Percentiles rank a stretch among this genome's conserved stretches.
phyloP scores from a whole-genome alignment of 2,888 invertebrate genomes.

The Hirtodrosophila confusa region DNA sequence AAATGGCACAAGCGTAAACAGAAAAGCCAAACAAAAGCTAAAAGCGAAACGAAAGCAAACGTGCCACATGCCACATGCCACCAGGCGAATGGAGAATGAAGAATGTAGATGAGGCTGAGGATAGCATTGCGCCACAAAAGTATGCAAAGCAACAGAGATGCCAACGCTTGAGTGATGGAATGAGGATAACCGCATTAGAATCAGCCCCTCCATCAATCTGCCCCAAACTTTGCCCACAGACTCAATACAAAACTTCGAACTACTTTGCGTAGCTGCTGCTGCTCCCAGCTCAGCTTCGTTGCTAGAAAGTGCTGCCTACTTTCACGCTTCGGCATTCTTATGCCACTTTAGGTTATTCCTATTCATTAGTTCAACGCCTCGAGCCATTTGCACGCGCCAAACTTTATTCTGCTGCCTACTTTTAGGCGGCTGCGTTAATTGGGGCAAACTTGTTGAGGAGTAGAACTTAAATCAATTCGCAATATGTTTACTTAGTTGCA shows the following conservation, averaged over 20 bases:
- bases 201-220: neutral
- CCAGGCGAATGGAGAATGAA: constrained; percentile 5
- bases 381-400: constrained; percentile 36
- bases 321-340: constrained; percentile 33
- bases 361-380: constrained; percentile 52
- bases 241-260: constrained; percentile 24
- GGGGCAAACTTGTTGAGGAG: constrained; percentile 5
- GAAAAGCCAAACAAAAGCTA: constrained; percentile 41
- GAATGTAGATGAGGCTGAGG: constrained; percentile 6
- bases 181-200: constrained; percentile 37
- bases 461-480: no score
- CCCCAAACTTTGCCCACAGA: constrained; percentile 1
- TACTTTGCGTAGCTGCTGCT: constrained; percentile 26
- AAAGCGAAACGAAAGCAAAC: constrained; percentile 50
- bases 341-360: constrained; percentile 25
- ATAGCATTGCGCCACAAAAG: constrained; percentile 29
- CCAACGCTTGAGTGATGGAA: constrained; percentile 7
- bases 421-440: constrained; percentile 39
- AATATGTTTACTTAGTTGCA: no score
- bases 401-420: constrained; percentile 37
- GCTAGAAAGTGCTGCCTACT: constrained; percentile 22
- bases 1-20: constrained; percentile 49
- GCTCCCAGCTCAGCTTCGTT: constrained; percentile 35
- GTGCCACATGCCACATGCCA: constrained; percentile 47
- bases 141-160: constrained; percentile 41